Percentiles rank a stretch among this genome's conserved stretches.
phyloP scores from a whole-genome alignment of 2,113 vertebrate species.

The Hydrolagus affinis region DNA sequence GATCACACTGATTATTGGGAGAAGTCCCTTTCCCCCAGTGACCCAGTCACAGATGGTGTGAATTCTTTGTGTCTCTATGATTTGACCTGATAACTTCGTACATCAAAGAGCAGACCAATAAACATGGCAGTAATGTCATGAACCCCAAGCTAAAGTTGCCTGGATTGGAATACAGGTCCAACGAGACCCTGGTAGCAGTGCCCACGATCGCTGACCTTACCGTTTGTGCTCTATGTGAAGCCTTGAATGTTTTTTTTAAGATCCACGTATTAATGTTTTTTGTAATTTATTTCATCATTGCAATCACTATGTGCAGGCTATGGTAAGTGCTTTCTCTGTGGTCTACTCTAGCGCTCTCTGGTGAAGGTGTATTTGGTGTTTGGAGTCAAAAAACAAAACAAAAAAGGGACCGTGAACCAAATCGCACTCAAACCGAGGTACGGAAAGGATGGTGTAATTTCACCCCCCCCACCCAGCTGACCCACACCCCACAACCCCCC shows the following conservation, averaged over 20 bases:
- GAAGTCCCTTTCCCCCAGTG: too few relatives aligned
- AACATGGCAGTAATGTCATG: neutral
- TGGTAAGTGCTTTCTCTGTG: conserved; percentile 32
- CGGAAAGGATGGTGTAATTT: neutral
- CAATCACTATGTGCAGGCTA: conserved; percentile 31
- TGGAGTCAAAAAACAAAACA: neutral
- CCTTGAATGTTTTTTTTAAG: conserved; percentile 10
- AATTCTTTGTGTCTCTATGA: too few relatives aligned
- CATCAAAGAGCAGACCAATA: neutral
- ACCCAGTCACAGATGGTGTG: too few relatives aligned
- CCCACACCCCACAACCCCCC: too few relatives aligned
- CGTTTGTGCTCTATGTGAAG: conserved; percentile 18
- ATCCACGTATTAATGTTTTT: conserved; percentile 26
- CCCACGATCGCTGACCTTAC: conserved; percentile 22
- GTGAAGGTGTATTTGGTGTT: conserved; percentile 10
- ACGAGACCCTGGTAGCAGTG: neutral
- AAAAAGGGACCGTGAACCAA: conserved; percentile 15
- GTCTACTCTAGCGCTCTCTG: neutral
- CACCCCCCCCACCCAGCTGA: too few relatives aligned
- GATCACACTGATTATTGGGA: too few relatives aligned
- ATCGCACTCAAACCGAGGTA: neutral
- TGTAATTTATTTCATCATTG: conserved; percentile 33
- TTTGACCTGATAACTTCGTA: neutral
- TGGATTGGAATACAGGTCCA: neutral
- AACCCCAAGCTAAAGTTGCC: neutral